Evolutionary conservation across 2,888 invertebrate genomes (phyloP).

Genomic region (Diloba caeruleocephala): DNA sequence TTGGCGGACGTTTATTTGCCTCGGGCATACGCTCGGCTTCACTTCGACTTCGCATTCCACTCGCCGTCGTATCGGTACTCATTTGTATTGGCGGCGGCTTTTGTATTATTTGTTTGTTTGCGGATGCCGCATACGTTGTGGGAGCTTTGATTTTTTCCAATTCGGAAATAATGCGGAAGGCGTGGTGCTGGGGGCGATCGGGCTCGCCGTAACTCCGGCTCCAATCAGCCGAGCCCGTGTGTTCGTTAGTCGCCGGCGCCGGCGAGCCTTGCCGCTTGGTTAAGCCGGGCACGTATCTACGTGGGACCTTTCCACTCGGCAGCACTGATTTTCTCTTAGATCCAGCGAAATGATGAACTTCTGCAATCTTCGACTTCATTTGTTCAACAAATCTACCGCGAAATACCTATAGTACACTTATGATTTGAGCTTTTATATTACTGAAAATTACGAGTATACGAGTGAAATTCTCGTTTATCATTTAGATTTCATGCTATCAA

Average conservation of each 20-base stretch:
- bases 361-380: constrained; percentile 74
- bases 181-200: constrained; percentile 79
- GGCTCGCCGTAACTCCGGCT: constrained; percentile 64
- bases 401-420: constrained; percentile 37
- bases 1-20: constrained; percentile 85
- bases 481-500: too few relatives aligned
- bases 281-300: constrained; percentile 83
- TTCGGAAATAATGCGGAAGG: constrained; percentile 85
- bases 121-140: constrained; percentile 82
- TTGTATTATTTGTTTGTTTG: constrained; percentile 88
- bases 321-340: constrained; percentile 84
- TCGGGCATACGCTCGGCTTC: constrained; percentile 80
- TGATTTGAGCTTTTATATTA: constrained; percentile 26
- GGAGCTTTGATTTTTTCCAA: constrained; percentile 88
- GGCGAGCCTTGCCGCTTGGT: constrained; percentile 77
- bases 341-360: constrained; percentile 76
- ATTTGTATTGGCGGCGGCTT: constrained; percentile 86
- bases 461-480: too few relatives aligned
- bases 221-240: constrained; percentile 81
- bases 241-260: constrained; percentile 73
- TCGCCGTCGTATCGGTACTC: constrained; percentile 84
- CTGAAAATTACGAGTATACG: too few relatives aligned
- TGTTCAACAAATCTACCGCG: constrained; percentile 65
- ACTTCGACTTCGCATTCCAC: constrained; percentile 80
- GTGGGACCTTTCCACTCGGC: constrained; percentile 84